phyloP scores from a whole-genome alignment of 2,888 invertebrate species.

The Palloptera scutellata region DNA sequence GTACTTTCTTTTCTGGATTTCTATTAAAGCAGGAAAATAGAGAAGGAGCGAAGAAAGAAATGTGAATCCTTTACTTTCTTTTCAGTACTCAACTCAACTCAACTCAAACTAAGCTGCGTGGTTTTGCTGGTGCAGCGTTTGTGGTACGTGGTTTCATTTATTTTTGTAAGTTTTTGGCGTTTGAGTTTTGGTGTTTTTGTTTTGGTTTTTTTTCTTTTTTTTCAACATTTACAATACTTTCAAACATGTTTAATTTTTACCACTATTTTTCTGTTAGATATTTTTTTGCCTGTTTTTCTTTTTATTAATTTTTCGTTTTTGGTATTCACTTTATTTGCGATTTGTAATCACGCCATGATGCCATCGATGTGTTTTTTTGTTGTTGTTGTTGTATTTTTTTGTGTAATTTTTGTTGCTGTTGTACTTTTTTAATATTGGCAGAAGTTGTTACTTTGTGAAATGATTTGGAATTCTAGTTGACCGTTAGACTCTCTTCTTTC shows the following conservation, averaged over 20 bases:
- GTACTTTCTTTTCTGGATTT: not conserved
- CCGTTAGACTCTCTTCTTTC: too few species aligned
- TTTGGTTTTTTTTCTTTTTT: not conserved
- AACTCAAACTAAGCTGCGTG: not conserved
- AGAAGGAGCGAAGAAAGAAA: too few species aligned
- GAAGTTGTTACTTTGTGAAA: too few species aligned
- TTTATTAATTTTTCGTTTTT: not conserved
- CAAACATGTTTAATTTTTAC: not conserved
- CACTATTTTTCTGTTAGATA: not conserved
- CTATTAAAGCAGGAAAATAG: too few species aligned
- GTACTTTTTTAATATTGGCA: too few species aligned
- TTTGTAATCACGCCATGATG: not conserved
- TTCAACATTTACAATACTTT: not conserved
- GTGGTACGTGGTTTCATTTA: conserved; percentile 13
- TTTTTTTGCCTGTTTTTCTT: too few species aligned
- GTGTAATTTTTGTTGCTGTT: too few species aligned
- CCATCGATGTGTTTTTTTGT: not conserved
- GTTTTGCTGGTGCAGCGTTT: conserved; percentile 9
- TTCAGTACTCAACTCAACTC: not conserved
- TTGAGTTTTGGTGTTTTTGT: not conserved
- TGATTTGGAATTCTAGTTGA: too few species aligned
- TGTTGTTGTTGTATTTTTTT: too few species aligned
- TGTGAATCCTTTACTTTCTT: not conserved
- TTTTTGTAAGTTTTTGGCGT: conserved; percentile 1
- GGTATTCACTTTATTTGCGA: not conserved